Conservation (phyloP, 2,113 vertebrate genomes). For the Hyla sarda region DNA sequence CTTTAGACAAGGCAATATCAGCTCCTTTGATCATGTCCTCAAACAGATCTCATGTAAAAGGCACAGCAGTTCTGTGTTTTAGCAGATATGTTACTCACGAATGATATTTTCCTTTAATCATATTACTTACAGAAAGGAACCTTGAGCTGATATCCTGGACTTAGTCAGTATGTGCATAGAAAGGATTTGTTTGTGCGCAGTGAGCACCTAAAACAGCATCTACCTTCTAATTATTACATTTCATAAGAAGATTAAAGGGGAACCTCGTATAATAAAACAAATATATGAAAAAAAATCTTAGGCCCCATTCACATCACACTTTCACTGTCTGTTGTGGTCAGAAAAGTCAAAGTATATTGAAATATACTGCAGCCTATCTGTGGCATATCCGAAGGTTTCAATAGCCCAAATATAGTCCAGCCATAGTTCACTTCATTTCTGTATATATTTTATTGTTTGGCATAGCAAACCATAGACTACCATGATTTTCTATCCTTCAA, state of each 20-base stretch:
- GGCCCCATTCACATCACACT: too few relatives aligned
- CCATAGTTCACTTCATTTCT: too few relatives aligned
- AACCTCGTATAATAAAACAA: too few relatives aligned
- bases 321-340: too few relatives aligned
- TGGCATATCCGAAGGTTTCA: too few relatives aligned
- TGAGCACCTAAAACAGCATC: not conserved
- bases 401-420: too few relatives aligned
- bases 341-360: too few relatives aligned
- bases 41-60: conserved; percentile 8
- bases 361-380: too few relatives aligned
- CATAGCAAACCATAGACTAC: too few relatives aligned
- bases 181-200: not conserved
- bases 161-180: not conserved
- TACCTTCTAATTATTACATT: not conserved
- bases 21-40: conserved; percentile 15
- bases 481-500: too few relatives aligned
- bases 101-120: conserved; percentile 29
- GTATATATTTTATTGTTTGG: too few relatives aligned
- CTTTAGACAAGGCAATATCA: conserved; percentile 21
- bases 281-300: too few relatives aligned
- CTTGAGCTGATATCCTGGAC: not conserved
- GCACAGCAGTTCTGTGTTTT: not conserved
- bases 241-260: not conserved
- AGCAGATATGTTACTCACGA: not conserved
- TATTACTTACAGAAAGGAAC: not conserved